Base-by-base conservation (phyloP, 2,113 vertebrate genomes). In the Galeopterus variegatus region DNA sequence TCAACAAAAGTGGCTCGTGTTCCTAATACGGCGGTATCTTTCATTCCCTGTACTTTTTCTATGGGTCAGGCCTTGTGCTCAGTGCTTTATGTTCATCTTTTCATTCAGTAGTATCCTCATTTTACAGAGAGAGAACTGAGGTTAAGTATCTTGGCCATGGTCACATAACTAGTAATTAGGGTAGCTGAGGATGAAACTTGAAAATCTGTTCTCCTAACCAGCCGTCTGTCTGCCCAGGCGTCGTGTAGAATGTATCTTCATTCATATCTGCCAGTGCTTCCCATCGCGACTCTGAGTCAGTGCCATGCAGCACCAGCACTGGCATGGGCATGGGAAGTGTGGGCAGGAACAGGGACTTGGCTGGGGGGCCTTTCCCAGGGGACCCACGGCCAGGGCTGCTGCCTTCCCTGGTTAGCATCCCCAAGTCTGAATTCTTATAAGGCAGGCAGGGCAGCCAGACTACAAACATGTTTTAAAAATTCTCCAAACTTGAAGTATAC, bases 381-480 rank as follows among this genome's bases (percentile, higher is more conserved):
- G 50, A 15, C 13, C 75, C 69, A 23, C 48, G 10, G 45, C 36
- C 12, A 9, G 45, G 28, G 26, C 58, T 56, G 36, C 2, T 24
- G 48, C 28, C 36, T 82, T 60, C 64, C 50, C 31, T 13, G 28
- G 8, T 67, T 67, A n/a, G 48, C 41, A 45, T 50, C 56, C 77
- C 73, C 48, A 45, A 62, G 90, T 86, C 93, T 86, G 54, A 94
- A 72, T 92, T 64, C 41, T 86, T 65, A 5, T 50, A 45, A 96
- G 23, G 33, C n/a, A 88, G 45, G 7, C 82, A 76, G 83, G 76
- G 36, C 8, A 69, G 60, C 72, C 95, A 95, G 75, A 77, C 15
- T 60, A 77, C 28, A 88, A 45, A 52, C 70, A 75, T 45, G n/a
- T 67, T 45, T 73, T 56, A 36, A 64, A 69, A 96, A 52, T 90